Evolutionary conservation across 2,888 invertebrate species (phyloP).

Genomic region (Timema cristinae): DNA sequence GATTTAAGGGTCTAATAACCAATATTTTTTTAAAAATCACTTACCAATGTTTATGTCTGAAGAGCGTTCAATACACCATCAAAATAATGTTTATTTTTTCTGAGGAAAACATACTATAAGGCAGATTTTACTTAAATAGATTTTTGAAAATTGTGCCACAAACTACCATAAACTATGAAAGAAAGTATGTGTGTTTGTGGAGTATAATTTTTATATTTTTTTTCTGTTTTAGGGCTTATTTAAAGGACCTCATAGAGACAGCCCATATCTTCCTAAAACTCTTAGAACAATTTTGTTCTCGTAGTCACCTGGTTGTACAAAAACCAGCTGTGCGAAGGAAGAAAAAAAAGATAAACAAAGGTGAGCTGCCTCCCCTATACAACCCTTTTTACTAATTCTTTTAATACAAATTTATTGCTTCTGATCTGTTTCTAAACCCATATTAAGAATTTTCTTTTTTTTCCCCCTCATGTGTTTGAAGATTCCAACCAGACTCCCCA

Average conservation of each 20-base stretch:
- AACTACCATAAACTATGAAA: too few species aligned
- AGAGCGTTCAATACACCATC: too few species aligned
- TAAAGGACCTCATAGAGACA: slow-evolving; percentile 85
- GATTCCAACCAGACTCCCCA: not conserved
- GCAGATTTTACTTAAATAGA: too few species aligned
- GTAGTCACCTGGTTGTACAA: slow-evolving; percentile 64
- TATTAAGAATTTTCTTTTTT: too few species aligned
- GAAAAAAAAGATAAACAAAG: slow-evolving; percentile 46
- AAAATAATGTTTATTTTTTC: not conserved
- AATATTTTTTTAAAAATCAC: too few species aligned
- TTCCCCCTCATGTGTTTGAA: not conserved
- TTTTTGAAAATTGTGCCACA: too few species aligned
- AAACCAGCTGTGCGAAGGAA: slow-evolving; percentile 45
- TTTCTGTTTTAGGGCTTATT: slow-evolving; percentile 58
- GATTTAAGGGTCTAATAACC: too few species aligned
- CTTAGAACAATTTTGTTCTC: slow-evolving; percentile 62
- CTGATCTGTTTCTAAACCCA: not conserved
- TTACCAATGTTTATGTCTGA: too few species aligned
- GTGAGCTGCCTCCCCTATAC: not conserved
- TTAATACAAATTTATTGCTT: not conserved
- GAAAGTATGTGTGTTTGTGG: too few species aligned
- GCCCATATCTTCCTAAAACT: slow-evolving; percentile 88
- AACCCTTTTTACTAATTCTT: not conserved
- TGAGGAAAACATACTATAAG: not conserved
- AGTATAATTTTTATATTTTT: slow-evolving; percentile 13